A percentile compares a stretch with the other conserved stretches of the same genome.
Evolutionary conservation across 2,113 vertebrate genomes (phyloP).

Genomic region (Smithornis capensis): DNA sequence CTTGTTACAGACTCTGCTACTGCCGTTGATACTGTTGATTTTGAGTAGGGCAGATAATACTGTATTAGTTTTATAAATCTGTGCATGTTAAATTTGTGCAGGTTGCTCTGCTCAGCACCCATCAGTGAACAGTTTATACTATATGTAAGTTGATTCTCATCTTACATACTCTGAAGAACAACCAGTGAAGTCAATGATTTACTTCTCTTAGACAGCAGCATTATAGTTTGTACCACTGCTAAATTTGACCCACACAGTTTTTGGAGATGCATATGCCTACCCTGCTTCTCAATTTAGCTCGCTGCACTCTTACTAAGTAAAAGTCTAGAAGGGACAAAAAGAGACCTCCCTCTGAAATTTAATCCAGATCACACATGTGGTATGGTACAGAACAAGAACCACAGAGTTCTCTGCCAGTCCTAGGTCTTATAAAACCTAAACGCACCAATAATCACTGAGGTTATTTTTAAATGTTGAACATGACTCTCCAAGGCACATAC

Average conservation of each 20-base stretch:
- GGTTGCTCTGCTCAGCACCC: background rate
- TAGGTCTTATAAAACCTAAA: slow-evolving; percentile 6
- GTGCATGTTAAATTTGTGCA: background rate
- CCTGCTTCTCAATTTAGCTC: background rate
- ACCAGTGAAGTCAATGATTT: background rate
- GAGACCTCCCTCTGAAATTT: background rate
- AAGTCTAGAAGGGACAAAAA: background rate
- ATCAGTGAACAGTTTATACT: background rate
- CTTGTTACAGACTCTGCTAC: background rate
- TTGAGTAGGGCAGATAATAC: background rate
- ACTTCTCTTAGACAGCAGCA: background rate
- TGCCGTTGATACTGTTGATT: background rate
- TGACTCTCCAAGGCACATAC: background rate
- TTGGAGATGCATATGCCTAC: background rate
- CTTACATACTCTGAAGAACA: background rate
- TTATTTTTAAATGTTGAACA: slow-evolving; percentile 53
- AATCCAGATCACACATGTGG: background rate
- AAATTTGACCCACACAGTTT: background rate
- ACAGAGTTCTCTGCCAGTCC: background rate
- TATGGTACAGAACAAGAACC: background rate
- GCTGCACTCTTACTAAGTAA: background rate
- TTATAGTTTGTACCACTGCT: background rate
- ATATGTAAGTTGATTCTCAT: background rate
- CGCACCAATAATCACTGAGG: background rate
- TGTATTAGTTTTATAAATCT: background rate